Conservation (phyloP, 2,888 invertebrate species). For the Dioctria linearis region DNA sequence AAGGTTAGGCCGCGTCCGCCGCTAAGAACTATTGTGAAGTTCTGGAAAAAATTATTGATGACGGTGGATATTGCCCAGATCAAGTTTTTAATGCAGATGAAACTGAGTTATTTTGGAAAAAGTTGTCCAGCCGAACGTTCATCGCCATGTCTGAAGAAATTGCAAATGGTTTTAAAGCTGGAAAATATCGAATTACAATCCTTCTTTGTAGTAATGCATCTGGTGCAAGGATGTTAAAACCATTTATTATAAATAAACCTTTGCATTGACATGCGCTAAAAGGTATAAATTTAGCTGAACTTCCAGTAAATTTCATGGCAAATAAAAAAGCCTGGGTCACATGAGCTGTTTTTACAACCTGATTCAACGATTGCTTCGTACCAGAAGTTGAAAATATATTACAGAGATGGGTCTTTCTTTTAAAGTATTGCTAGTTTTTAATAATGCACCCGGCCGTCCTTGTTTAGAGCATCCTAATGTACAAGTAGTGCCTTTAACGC, state of each 20-base stretch:
- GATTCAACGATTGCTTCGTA: constrained; percentile 60
- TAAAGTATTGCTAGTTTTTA: constrained; percentile 56
- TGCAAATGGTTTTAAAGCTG: no score
- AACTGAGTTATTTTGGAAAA: constrained; percentile 60
- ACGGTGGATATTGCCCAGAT: no score
- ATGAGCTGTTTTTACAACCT: constrained; percentile 58
- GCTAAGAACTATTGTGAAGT: constrained; percentile 38
- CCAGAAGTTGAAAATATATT: constrained; percentile 58
- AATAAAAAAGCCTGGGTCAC: constrained; percentile 63
- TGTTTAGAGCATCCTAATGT: constrained; percentile 59
- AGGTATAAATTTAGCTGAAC: no score
- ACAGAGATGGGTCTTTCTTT: constrained; percentile 55
- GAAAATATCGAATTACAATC: no score
- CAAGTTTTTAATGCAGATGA: constrained; percentile 10
- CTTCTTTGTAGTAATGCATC: no score
- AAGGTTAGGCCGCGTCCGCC: constrained; percentile 52
- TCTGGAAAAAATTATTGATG: constrained; percentile 53
- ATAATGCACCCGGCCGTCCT: constrained; percentile 49
- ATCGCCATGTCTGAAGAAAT: no score
- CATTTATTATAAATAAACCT: constrained; percentile 61
- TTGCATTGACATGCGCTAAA: constrained; percentile 62
- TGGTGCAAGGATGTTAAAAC: no score
- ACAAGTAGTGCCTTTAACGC: constrained; percentile 60
- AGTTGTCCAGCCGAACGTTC: no score
- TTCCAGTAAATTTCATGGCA: no score